Evolutionary conservation across 2,113 vertebrate genomes (phyloP).

Genomic region (Egretta garzetta): DNA sequence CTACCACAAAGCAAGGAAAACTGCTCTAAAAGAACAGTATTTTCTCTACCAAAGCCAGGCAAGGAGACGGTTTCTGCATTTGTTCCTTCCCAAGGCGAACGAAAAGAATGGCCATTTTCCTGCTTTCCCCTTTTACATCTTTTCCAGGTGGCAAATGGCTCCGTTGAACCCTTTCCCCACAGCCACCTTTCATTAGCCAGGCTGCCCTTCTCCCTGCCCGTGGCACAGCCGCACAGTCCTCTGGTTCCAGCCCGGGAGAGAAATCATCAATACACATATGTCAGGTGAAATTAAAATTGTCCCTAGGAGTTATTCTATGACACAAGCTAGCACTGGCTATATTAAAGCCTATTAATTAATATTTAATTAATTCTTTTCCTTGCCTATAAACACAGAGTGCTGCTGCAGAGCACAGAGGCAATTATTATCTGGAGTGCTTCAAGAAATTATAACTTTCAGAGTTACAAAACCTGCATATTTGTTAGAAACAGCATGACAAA

Average conservation of each 20-base stretch:
- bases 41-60: neutral
- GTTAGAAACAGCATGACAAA: slow-evolving; percentile 37
- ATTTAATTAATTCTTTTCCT: slow-evolving; percentile 19
- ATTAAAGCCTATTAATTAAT: slow-evolving; percentile 42
- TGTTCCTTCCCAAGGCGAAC: neutral
- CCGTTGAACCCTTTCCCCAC: neutral
- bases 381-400: neutral
- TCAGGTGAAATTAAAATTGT: slow-evolving; percentile 46
- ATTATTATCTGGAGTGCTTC: neutral
- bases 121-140: neutral
- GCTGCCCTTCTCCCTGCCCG: neutral
- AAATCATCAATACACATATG: neutral
- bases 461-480: slow-evolving; percentile 3
- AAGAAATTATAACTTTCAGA: neutral
- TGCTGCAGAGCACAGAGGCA: neutral
- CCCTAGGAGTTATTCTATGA: neutral
- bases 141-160: neutral
- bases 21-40: neutral
- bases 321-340: neutral
- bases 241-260: neutral
- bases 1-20: neutral
- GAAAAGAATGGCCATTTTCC: neutral
- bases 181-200: neutral
- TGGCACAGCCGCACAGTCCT: rapidly evolving
- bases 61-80: neutral